Base-by-base conservation (phyloP, 2,888 invertebrate species). In the Hetaerina titia region DNA sequence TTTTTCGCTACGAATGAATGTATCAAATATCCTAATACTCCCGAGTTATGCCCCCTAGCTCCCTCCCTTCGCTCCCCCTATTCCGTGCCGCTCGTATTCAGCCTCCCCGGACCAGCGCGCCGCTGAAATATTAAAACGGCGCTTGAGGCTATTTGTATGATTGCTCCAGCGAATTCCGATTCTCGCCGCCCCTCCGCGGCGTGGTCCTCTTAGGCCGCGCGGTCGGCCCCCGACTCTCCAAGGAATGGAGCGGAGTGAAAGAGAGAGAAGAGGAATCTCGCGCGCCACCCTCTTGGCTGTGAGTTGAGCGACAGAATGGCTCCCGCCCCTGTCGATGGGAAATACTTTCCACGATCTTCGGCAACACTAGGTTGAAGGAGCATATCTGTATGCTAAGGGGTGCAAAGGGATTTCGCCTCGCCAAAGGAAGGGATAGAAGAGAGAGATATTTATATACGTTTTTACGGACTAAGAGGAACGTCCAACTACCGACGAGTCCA, bases 111-210 rank as follows among this genome's bases (percentile, higher is more conserved):
- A 8, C 74, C 25, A 13, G 11, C 25, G n/a, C 25, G 81, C 81
- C 31, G 64, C 64, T 74, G 56, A 92, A 69, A 92, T 92, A 92
- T 92, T 92, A 92, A 74, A 92, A 92, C 56, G 92, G 92, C 31
- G 81, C 81, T 81, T 31, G 81, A 81, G 81, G 81, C 92, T 92
- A 56, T 92, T 92, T 92, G 92, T 92, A 64, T 69, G 92, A 92
- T 92, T 92, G 92, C 56, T 74, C 69, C 92, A 7, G 56, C 56
- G 69, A 92, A 45, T 92, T 81, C 81, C 81, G 81, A 81, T 81
- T 15, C 81, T 31, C 81, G 31, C 19, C 81, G 13, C 81, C 81
- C 25, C 81, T 31, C 13, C 19, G n/a, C 81, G 81, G n/a, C 81
- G 81, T 25, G 81, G 22, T 81, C 25, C 31, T n/a, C 81, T 81